Evolutionary conservation across 2,888 invertebrate species (phyloP), one percentile per base, ranked within the genome.

Genomic region (Portevinia maculata): DNA sequence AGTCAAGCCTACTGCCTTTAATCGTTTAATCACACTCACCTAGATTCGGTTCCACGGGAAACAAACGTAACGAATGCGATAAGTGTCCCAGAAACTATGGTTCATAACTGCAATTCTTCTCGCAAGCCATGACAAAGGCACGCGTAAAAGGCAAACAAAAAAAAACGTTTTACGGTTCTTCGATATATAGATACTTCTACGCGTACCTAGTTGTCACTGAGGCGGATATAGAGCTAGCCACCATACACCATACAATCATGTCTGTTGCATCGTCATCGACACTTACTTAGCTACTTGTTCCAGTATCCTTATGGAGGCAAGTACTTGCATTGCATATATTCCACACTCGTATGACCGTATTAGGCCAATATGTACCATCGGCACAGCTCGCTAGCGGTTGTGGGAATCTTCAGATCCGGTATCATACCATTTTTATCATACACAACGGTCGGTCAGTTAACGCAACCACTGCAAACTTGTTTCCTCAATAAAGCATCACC

Each of bases 351-450:
- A 55, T 83, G 78, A 67, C 83, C 83, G 71, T 83, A 73, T 83
- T 83, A 17, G 83, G 60, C 67, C 28, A 44, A 83, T 67, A 73
- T 73, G 62, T 76, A 83, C 78, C 83, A 67, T 19, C 53, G 30
- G 39, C 19, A 52, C 24, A 24, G 24, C 5, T 24, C 76, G 55
- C 53, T 62, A 73, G 78, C 78, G 50, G 64, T 78, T 83, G 83
- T 83, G 83, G 83, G 83, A 83, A 83, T 83, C 83, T 78, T 78
- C 60, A 73, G 78, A 78, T 83, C 83, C 83, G 83, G 83, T 78
- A 83, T 83, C 71, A 83, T 78, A 52, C 83, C 83, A 83, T 78
- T 78, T 83, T 67, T 52, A 83, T 78, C 71, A 50, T 17, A 34
- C 30, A 21, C 48, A 39, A 39, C 30, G 65, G n/a, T 7, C 34